These are phyloP conservation scores for Pecten maximus DNA, from an alignment of 2,888 invertebrate species.

Conservation along the genomic window DNA sequence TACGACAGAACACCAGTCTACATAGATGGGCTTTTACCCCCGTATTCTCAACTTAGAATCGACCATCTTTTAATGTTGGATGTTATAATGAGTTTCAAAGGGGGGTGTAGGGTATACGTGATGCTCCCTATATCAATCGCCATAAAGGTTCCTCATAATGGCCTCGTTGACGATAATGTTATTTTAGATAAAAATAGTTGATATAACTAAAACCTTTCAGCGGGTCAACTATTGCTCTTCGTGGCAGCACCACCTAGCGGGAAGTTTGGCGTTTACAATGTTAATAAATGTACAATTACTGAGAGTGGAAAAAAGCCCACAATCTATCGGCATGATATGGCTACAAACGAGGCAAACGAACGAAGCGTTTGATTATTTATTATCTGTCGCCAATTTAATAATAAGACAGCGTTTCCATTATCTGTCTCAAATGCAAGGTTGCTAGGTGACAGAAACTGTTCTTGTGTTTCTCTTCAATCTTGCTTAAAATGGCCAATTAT, in stretches of 20 bases:
- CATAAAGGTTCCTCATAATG: slow-evolving; percentile 7
- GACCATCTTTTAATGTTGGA: not conserved
- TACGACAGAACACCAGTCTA: not conserved
- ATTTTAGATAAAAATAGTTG: not conserved
- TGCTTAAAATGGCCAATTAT: not conserved
- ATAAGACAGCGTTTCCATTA: not conserved
- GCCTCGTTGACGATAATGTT: not conserved
- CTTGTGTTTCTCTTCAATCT: slow-evolving; percentile 20
- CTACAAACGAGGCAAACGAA: slow-evolving; percentile 8
- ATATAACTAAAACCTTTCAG: slow-evolving; percentile 22
- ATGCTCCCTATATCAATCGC: not conserved
- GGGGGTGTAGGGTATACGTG: not conserved
- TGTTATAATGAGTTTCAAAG: not conserved
- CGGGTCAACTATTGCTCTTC: not conserved
- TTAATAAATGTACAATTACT: not conserved
- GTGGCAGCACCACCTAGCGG: not conserved
- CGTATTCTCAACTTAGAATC: not conserved
- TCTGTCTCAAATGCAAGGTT: slow-evolving; percentile 1
- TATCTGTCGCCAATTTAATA: slow-evolving; percentile 22
- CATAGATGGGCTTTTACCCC: not conserved
- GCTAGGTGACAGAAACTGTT: slow-evolving; percentile 20
- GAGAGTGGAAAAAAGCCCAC: not conserved
- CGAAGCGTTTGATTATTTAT: slow-evolving; percentile 2
- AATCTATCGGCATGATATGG: not conserved
- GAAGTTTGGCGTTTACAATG: not conserved